These are phyloP conservation scores for Diprion similis DNA, from an alignment of 1,140 invertebrate species.

Conservation along the genomic window DNA sequence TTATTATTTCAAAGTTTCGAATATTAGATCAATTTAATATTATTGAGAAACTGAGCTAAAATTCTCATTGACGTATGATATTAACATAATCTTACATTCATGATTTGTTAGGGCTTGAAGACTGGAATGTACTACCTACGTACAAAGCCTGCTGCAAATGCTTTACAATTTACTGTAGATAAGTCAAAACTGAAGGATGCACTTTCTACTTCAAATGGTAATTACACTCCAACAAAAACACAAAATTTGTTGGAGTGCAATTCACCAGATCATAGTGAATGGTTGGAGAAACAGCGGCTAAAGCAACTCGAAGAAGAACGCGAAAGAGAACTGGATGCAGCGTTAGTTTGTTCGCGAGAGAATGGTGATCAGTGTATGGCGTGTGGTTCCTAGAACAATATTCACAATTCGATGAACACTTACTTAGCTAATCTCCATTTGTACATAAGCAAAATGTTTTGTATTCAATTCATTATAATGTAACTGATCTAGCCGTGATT, in stretches of 20 bases:
- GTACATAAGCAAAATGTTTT: neutral
- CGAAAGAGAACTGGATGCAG: slow-evolving; percentile 75
- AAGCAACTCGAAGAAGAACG: slow-evolving; percentile 37
- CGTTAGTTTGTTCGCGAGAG: slow-evolving; percentile 82
- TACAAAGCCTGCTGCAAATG: slow-evolving; percentile 94
- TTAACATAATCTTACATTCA: too few species aligned
- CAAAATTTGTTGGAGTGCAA: slow-evolving; percentile 23
- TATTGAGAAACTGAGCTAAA: neutral
- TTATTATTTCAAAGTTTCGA: too few species aligned
- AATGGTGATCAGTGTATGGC: slow-evolving; percentile 92
- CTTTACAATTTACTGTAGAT: slow-evolving; percentile 98
- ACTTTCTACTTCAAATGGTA: slow-evolving; percentile 29
- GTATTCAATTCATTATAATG: too few species aligned
- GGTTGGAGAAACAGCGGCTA: slow-evolving; percentile 43
- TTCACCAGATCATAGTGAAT: slow-evolving; percentile 35
- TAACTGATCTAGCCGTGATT: too few species aligned
- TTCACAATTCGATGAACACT: neutral
- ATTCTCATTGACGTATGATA: neutral
- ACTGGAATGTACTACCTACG: slow-evolving; percentile 99
- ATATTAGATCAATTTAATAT: neutral
- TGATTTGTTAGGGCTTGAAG: slow-evolving; percentile 81
- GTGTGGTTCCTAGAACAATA: slow-evolving; percentile 69
- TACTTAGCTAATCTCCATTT: neutral
- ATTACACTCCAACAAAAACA: slow-evolving; percentile 23
- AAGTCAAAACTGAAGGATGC: slow-evolving; percentile 75